Conservation (phyloP, 1,140 invertebrate genomes). For the Andricus grossulariae region DNA sequence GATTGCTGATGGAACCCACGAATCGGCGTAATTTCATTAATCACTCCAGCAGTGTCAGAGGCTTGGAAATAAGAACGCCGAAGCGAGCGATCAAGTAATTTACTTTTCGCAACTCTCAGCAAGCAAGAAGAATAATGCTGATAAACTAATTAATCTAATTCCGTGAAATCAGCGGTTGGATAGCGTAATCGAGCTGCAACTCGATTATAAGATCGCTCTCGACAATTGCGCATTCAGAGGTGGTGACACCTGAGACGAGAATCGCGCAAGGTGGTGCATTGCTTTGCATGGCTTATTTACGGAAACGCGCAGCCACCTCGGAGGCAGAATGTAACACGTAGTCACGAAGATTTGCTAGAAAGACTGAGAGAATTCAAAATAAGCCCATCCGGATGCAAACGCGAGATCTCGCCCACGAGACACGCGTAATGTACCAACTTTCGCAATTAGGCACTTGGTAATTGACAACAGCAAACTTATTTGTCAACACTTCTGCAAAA, state of each 20-base stretch:
- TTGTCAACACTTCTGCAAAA: too few relatives aligned
- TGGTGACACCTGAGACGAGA: background rate
- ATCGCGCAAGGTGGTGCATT: too few relatives aligned
- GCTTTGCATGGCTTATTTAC: too few relatives aligned
- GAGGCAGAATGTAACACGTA: too few relatives aligned
- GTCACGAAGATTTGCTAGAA: background rate
- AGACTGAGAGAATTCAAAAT: background rate
- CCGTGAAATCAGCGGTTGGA: background rate
- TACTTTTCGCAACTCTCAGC: conserved; percentile 26
- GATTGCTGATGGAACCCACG: background rate
- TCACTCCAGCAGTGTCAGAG: background rate
- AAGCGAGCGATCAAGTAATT: conserved; percentile 12
- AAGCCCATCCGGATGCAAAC: too few relatives aligned
- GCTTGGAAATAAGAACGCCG: background rate
- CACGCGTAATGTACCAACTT: background rate
- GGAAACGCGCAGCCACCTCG: too few relatives aligned
- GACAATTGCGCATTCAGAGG: background rate
- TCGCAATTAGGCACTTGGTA: background rate
- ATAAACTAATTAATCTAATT: conserved; percentile 27
- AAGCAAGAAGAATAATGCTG: conserved; percentile 22
- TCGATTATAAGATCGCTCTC: background rate
- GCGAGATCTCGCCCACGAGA: too few relatives aligned
- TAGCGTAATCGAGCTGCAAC: background rate
- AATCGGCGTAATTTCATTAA: conserved; percentile 4
- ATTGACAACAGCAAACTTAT: background rate